Conservation (phyloP, 2,888 invertebrate species). For the Anthrax anthrax region DNA sequence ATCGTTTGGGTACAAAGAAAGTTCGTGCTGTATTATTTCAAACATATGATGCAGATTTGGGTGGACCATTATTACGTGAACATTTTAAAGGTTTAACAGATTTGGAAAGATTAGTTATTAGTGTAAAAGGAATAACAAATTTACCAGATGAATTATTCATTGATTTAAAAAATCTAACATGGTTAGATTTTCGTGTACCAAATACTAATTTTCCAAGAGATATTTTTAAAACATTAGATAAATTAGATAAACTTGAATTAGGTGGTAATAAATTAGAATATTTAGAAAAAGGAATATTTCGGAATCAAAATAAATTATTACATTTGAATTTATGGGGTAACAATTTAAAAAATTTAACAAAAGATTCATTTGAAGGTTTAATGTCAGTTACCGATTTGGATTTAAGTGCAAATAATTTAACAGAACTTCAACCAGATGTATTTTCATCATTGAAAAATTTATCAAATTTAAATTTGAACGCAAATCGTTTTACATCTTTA, state of each 20-base stretch:
- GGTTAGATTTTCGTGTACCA: conserved; percentile 49
- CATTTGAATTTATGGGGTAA: conserved; percentile 57
- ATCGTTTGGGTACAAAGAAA: conserved; percentile 26
- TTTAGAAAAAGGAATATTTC: conserved; percentile 46
- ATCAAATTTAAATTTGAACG: conserved; percentile 47
- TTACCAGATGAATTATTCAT: conserved; percentile 47
- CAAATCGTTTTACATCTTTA: conserved; percentile 49
- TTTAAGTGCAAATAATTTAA: conserved; percentile 50
- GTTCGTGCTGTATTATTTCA: conserved; percentile 39
- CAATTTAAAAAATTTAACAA: conserved; percentile 45
- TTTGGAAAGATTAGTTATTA: conserved; percentile 41
- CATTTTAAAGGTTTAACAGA: conserved; percentile 44
- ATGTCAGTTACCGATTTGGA: conserved; percentile 49
- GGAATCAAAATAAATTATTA: conserved; percentile 42
- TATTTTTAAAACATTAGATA: conserved; percentile 41
- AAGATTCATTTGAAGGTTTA: conserved; percentile 47
- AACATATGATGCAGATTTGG: conserved; percentile 36
- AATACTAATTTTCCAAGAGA: conserved; percentile 41
- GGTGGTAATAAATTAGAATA: conserved; percentile 49
- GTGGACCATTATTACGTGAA: conserved; percentile 38
- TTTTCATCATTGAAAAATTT: conserved; percentile 48
- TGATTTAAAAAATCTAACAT: conserved; percentile 44
- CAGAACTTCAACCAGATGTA: conserved; percentile 43
- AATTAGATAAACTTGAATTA: conserved; percentile 47
- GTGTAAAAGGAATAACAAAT: conserved; percentile 44